Evolutionary conservation across 2,888 invertebrate species (phyloP).

Genomic region (Phasia obesa): DNA sequence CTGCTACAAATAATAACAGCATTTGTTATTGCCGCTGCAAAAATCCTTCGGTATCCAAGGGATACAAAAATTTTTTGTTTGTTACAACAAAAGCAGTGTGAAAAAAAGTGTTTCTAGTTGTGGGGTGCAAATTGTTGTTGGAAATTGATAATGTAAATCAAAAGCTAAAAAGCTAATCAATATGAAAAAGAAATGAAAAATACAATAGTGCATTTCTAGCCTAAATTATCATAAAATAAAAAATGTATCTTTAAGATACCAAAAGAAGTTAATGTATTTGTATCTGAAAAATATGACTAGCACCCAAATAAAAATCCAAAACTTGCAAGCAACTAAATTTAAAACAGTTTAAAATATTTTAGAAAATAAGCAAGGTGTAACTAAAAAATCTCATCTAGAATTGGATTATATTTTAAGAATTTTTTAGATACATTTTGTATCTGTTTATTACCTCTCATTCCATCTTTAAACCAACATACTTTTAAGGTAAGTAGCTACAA

Average conservation of each 20-base stretch:
- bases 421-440: constrained; percentile 31
- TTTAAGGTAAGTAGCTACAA: constrained; percentile 49
- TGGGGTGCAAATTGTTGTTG: constrained; percentile 29
- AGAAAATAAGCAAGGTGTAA: constrained; percentile 7
- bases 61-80: constrained; percentile 50
- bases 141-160: background rate
- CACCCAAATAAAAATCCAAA: constrained; percentile 14
- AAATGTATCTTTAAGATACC: background rate
- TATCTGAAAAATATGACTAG: background rate
- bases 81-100: constrained; percentile 26
- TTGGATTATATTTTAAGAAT: constrained; percentile 23
- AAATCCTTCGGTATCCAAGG: constrained; percentile 59
- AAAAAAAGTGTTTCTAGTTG: constrained; percentile 3
- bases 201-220: background rate
- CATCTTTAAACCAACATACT: constrained; percentile 31
- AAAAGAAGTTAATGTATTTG: background rate
- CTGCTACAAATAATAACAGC: too few relatives aligned
- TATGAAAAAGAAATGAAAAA: constrained; percentile 29
- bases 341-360: background rate
- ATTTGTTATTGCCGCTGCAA: constrained; percentile 58
- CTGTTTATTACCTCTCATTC: background rate
- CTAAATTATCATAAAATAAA: background rate
- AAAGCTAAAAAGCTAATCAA: background rate
- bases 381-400: background rate
- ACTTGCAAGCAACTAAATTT: constrained; percentile 44